Conservation (phyloP, 2,113 vertebrate species). For the Tupaia chinensis region DNA sequence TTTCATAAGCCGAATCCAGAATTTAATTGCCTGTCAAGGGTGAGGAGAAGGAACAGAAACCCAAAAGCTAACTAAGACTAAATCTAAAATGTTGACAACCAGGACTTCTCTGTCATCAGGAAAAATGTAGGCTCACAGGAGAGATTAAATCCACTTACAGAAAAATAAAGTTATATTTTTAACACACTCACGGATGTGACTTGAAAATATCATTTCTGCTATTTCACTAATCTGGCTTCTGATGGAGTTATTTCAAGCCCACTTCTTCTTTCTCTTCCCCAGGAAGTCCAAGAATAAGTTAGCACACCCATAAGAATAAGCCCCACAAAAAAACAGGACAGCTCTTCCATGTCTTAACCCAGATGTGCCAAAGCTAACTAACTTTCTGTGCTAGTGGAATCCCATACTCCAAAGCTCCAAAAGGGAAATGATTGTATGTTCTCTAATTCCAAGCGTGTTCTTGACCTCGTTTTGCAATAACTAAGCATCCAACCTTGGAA, state of each 20-base stretch:
- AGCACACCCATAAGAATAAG: not conserved
- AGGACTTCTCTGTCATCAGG: slow-evolving; percentile 33
- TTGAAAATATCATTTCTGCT: slow-evolving; percentile 63
- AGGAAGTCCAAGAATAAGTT: slow-evolving; percentile 55
- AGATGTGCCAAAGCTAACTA: slow-evolving; percentile 36
- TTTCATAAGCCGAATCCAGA: slow-evolving; percentile 24
- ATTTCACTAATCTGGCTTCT: slow-evolving; percentile 53
- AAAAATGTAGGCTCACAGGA: slow-evolving; percentile 51
- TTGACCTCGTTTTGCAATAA: slow-evolving; percentile 54
- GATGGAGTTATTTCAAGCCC: slow-evolving; percentile 23
- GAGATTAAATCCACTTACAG: slow-evolving; percentile 57
- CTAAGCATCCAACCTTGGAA: slow-evolving; percentile 24
- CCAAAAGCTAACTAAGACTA: slow-evolving; percentile 52
- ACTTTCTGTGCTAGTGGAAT: not conserved
- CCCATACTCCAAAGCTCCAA: slow-evolving; percentile 27
- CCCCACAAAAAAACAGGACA: not conserved
- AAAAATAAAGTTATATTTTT: slow-evolving; percentile 66
- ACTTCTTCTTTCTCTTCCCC: slow-evolving; percentile 32
- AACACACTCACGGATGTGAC: slow-evolving; percentile 31
- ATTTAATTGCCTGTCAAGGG: not conserved
- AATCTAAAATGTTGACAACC: slow-evolving; percentile 53
- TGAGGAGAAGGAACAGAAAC: not conserved
- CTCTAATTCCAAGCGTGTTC: slow-evolving; percentile 8
- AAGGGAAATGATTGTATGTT: not conserved
- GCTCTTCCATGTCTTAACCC: not conserved